Base-by-base conservation (phyloP, 2,113 vertebrate genomes). In the Oceanodroma tethys region DNA sequence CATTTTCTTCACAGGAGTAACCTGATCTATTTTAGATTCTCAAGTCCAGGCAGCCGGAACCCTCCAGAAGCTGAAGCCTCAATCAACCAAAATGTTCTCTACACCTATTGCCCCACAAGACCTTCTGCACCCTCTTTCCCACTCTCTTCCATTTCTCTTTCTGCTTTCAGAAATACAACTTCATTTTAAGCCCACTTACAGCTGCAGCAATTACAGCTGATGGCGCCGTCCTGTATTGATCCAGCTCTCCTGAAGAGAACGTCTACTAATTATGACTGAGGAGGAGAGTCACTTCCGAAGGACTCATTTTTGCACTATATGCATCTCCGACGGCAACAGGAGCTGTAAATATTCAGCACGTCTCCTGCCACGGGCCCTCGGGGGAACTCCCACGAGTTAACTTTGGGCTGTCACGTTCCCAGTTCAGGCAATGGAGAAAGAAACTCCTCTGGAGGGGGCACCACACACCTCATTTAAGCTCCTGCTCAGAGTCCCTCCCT, bases 251-350 rank as follows among this genome's bases (percentile, higher is more conserved):
- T 80, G 84, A 91, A 90, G 23, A 90, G 42, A 86, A 76, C 15
- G 4, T 55, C 91, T 83, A 38, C 81, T 94, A 93, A 95, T 93
- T 76, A 93, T 36, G 81, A 89, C 45, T 81, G 87, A 96, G 65
- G 66, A 93, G 87, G 10, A 93, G 73, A 95, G 67, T 90, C 93
- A 43, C 78, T 96, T 95, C 91, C 36, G 14, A 94, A 94, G 55
- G 78, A 89, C 55, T 85, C 34, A 93, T 91, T 96, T 96, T 87
- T 76, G 78, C 81, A 88, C 81, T 32, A 42, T 45, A 45, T 84
- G 34, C 88, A 91, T 93, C 93, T 94, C 95, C 94, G 92, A 13
- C 73, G 81, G 94, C 93, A 97, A 96, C 81, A 76, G 32, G 29
- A 93, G 78, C 79, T 94, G 53, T 47, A 71, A 92, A 89, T 75